Base-by-base conservation (phyloP, 2,888 invertebrate species). In the Trichogramma evanescens region DNA sequence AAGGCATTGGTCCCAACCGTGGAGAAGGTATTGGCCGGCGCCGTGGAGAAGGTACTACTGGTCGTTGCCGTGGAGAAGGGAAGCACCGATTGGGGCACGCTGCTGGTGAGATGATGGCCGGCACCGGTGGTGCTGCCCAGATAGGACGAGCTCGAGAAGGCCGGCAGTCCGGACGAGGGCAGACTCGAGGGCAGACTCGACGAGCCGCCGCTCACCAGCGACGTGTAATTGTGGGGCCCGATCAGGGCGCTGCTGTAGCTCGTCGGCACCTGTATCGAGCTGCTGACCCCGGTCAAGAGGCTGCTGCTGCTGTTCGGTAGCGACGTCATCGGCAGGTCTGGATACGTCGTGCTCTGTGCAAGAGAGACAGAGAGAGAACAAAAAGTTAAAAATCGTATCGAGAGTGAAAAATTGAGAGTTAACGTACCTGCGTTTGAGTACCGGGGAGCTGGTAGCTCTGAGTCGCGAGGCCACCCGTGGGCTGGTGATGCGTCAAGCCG, bases 1-100 rank as follows among this genome's bases (percentile, higher is more conserved):
- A 73, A 77, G 65, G 75, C 74, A 68, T 75, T 78, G 73, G 76
- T 75, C 72, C 77, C 77, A 65, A 76, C 74, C 50, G 73, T 76
- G 50, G 76, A 75, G 61, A 74, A 76, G 61, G 73, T 75, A 57
- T 75, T 69, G 66, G 72, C 76, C 26, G 26, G 26, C 61, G 74
- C 71, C 10, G 73, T 74, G 58, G 75, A 70, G 63, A 66, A 76
- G 61, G 72, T 74, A 67, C 72, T 76, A 45, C 9, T 9, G 26
- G 26, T 26, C 62, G 68, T 72, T 61, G 71, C 72, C 65, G 73
- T 74, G 58, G 77, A 75, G 59, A 67, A 77, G 58, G 77, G 75
- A 73, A 77, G 76, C 70, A 74, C 74, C 56, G 76, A 67, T 67
- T 76, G 76, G 2, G 77, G 68, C 55, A 72, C 73, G 61, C 74